Percentiles rank a stretch among this genome's conserved stretches.
phyloP scores from a whole-genome alignment of 2,888 invertebrate genomes.

The Folsomia candida region DNA sequence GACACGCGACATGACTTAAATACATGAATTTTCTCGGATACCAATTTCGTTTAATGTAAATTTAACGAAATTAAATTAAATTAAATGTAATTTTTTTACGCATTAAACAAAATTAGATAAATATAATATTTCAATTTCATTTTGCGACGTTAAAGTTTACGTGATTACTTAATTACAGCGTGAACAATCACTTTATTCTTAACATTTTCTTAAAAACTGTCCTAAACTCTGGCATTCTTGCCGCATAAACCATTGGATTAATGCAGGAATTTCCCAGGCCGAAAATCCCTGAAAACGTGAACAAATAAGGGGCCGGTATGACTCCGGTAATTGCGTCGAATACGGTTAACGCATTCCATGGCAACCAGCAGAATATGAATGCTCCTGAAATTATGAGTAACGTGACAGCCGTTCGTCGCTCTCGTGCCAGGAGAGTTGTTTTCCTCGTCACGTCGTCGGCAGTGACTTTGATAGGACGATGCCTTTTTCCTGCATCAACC shows the following conservation, averaged over 20 bases:
- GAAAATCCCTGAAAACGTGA: neutral
- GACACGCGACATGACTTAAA: no score
- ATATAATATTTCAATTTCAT: no score
- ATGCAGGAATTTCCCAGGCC: conserved; percentile 8
- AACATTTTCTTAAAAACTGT: conserved; percentile 1
- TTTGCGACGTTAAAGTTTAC: no score
- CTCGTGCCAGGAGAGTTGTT: neutral
- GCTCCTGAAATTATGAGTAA: conserved; percentile 7
- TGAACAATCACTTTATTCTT: no score
- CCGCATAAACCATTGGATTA: conserved; percentile 16
- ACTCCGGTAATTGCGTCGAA: neutral
- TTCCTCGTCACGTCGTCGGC: neutral
- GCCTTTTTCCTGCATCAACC: neutral
- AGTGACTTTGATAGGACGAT: neutral
- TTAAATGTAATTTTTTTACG: no score
- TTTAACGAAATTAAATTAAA: no score
- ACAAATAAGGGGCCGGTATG: neutral
- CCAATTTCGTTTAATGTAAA: no score
- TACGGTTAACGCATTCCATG: neutral
- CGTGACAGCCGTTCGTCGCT: neutral
- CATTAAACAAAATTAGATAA: no score
- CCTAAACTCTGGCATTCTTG: conserved; percentile 7
- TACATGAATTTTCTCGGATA: no score
- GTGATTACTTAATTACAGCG: no score
- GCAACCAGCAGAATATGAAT: conserved; percentile 1